Percentiles rank a stretch among this genome's conserved stretches.
Conservation (phyloP, 2,113 vertebrate species). For the Odontophorus gujanensis region DNA sequence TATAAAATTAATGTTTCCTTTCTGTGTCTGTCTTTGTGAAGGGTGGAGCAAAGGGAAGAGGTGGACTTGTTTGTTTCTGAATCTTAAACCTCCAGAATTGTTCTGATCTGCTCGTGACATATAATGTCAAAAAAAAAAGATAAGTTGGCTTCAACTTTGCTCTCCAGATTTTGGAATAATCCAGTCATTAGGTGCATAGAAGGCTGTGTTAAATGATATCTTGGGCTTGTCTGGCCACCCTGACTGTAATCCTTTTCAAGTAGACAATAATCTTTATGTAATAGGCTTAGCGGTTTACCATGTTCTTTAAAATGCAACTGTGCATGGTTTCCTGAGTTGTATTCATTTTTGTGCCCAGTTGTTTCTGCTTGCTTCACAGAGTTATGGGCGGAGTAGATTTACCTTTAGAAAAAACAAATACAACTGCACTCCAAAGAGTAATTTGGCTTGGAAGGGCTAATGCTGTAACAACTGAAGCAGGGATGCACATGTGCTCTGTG, state of each 20-base stretch:
- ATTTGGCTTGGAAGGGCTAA: constrained; percentile 14
- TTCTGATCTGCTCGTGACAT: background rate
- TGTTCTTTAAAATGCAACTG: background rate
- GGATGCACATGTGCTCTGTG: constrained; percentile 29
- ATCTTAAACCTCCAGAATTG: background rate
- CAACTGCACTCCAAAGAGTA: background rate
- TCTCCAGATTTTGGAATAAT: background rate
- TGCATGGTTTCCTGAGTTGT: background rate
- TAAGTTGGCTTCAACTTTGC: background rate
- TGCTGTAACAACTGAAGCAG: constrained; percentile 14
- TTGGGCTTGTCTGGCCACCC: background rate
- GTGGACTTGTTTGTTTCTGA: background rate
- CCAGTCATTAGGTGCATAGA: background rate
- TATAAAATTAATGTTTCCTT: constrained; percentile 30
- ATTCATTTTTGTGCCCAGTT: background rate
- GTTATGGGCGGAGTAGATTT: background rate
- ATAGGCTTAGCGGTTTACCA: background rate
- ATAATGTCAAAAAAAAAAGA: background rate
- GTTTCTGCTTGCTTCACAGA: background rate
- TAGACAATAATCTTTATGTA: background rate
- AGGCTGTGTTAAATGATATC: background rate
- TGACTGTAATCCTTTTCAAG: background rate
- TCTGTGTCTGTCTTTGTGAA: background rate
- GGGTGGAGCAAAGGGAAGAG: constrained; percentile 15
- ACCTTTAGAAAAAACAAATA: background rate